phyloP scores from a whole-genome alignment of 2,797 vertebrate genomes.

The Notolabrus celidotus region DNA sequence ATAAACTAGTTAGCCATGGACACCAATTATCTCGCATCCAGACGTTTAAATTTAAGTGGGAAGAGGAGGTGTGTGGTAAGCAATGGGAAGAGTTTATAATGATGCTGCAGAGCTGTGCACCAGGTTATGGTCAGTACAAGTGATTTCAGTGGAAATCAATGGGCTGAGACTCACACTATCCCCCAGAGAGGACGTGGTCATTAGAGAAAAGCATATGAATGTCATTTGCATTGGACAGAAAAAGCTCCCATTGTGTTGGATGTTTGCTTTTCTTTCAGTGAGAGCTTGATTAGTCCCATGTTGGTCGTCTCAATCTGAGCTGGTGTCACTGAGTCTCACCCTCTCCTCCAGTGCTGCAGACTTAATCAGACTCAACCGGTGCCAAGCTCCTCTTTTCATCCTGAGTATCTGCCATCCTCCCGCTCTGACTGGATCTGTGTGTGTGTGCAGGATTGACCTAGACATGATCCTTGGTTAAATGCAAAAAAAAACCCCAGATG shows the following conservation, averaged over 20 bases:
- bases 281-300: conserved; percentile 65
- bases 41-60: conserved; percentile 42
- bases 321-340: conserved; percentile 49
- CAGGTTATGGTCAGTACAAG: conserved; percentile 48
- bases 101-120: conserved; percentile 30
- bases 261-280: conserved; percentile 59
- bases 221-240: conserved; percentile 37
- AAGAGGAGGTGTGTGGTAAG: conserved; percentile 17
- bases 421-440: conserved; percentile 6
- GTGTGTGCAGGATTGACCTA: conserved; percentile 49
- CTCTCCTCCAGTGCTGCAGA: conserved; percentile 33
- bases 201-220: conserved; percentile 63
- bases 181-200: conserved; percentile 37
- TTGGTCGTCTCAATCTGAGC: conserved; percentile 50
- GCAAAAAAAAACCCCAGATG: conserved; percentile 24
- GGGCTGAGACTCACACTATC: conserved; percentile 37
- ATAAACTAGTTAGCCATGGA: conserved; percentile 47
- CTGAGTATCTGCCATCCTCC: conserved; percentile 37
- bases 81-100: conserved; percentile 29
- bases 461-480: conserved; percentile 41
- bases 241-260: conserved; percentile 40
- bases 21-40: conserved; percentile 59
- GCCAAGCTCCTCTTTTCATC: conserved; percentile 40
- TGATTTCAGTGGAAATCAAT: conserved; percentile 73
- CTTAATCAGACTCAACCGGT: conserved; percentile 64